Evolutionary conservation across 2,888 invertebrate genomes (phyloP), one percentile per base, ranked within the genome.

Genomic region (Chymomyza amoena): DNA sequence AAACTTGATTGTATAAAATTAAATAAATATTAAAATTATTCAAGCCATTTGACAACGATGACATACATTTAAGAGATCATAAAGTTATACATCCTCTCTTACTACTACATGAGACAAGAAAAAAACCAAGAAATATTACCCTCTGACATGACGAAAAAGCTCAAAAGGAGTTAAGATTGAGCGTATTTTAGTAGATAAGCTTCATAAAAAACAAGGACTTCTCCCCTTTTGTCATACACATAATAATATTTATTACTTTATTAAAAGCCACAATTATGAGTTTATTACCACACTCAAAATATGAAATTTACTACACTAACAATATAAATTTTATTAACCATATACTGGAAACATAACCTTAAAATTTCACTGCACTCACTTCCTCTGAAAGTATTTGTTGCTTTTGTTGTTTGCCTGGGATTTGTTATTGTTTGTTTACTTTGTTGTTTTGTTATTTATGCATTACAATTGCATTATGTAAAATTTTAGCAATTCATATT

Each of bases 401-500:
- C 13, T 13, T 13, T 13, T 13, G 13, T 54, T 54, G 54, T 62
- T 56, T 69, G 68, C 73, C 62, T 57, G 68, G 59, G 68, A 64
- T 64, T 50, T 50, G 51, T 54, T 59, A 56, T 54, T 64, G 61
- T 68, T 72, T 75, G 68, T 66, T 71, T 65, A 54, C 66, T 32
- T 59, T 60, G 32, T 45, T 45, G 39, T 45, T 45, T 45, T 45
- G 39, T 68, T 72, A 66, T 57, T 68, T 68, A 68, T 64, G 54
- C 68, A 75, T 68, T 68, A 68, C 68, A 69, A 69, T 69, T 76
- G 66, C 65, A 72, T 67, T 64, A 72, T 66, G 72, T 75, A 68
- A 39, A 52, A 56, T 71, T 68, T 68, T 56, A 39, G 66, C 70
- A 64, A 59, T 68, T 71, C 65, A 72, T 66, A 66, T 69, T 73